These are phyloP conservation scores for Terebella lapidaria DNA, from an alignment of 2,888 invertebrate species.

Conservation along the genomic window DNA sequence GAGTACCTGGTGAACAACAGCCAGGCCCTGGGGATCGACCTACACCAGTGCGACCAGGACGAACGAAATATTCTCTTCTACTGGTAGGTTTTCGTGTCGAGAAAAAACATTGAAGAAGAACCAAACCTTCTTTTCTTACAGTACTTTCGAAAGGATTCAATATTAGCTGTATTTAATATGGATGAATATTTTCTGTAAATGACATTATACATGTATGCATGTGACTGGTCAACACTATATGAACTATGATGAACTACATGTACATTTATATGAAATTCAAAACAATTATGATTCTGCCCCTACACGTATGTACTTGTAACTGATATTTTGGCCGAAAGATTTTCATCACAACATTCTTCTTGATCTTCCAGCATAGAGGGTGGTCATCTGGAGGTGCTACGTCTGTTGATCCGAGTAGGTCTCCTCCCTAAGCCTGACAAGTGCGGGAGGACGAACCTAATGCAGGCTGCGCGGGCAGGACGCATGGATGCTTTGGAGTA, in stretches of 20 bases:
- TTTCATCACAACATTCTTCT: neutral
- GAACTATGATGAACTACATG: neutral
- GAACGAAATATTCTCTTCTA: slow-evolving; percentile 27
- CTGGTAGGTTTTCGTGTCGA: slow-evolving; percentile 25
- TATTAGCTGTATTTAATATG: too few species aligned
- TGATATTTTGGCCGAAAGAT: too few species aligned
- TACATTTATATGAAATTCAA: neutral
- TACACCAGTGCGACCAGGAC: slow-evolving; percentile 22
- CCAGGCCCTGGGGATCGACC: slow-evolving; percentile 16
- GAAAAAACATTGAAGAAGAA: too few species aligned
- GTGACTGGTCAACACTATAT: too few species aligned
- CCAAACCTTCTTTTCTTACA: too few species aligned
- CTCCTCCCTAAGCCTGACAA: slow-evolving; percentile 14
- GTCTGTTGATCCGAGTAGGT: slow-evolving; percentile 18
- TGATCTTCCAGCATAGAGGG: slow-evolving; percentile 23
- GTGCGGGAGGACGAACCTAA: slow-evolving; percentile 22
- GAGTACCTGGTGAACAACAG: slow-evolving; percentile 19
- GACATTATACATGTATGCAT: too few species aligned
- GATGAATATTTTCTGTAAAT: too few species aligned
- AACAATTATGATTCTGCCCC: too few species aligned
- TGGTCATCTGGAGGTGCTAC: slow-evolving; percentile 22
- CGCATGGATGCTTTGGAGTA: slow-evolving; percentile 19
- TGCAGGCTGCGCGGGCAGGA: slow-evolving; percentile 28
- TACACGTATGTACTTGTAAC: too few species aligned
- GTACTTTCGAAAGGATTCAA: too few species aligned